A percentile compares a stretch with the other conserved stretches of the same genome.
These are phyloP conservation scores for Nudaria mundana DNA, from an alignment of 2,888 invertebrate genomes.

Conservation along the genomic window DNA sequence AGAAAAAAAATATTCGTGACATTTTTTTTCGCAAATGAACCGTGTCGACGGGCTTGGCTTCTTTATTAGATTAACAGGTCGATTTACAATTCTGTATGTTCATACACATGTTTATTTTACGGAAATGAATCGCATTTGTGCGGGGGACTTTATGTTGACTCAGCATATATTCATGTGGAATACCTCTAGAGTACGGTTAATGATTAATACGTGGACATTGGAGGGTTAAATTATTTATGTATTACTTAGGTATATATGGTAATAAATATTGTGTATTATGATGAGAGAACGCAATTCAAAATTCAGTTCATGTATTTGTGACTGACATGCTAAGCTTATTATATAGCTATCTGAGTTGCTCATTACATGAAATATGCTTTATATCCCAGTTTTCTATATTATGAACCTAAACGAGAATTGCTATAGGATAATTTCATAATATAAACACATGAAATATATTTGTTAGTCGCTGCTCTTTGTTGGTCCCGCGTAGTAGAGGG, in stretches of 20 bases:
- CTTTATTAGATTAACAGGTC: conserved; percentile 80
- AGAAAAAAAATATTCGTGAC: conserved; percentile 58
- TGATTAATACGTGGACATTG: conserved; percentile 22
- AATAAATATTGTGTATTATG: not conserved
- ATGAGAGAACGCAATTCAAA: not conserved
- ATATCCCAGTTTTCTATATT: no score
- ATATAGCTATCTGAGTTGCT: no score
- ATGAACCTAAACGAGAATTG: no score
- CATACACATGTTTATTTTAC: conserved; percentile 76
- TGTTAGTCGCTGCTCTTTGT: no score
- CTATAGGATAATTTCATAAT: no score
- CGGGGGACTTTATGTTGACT: conserved; percentile 68
- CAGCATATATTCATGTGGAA: conserved; percentile 44
- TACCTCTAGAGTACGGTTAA: conserved; percentile 32
- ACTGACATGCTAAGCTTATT: no score
- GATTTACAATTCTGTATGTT: conserved; percentile 79
- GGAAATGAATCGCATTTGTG: conserved; percentile 77
- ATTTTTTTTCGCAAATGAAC: conserved; percentile 79
- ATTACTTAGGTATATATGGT: not conserved
- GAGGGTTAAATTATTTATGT: conserved; percentile 16
- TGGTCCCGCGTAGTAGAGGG: no score
- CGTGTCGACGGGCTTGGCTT: conserved; percentile 59
- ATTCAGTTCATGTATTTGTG: no score
- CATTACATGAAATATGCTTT: no score
- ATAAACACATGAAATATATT: no score